These are phyloP conservation scores for Alethe castanea DNA, from an alignment of 2,113 vertebrate species.

Conservation along the genomic window DNA sequence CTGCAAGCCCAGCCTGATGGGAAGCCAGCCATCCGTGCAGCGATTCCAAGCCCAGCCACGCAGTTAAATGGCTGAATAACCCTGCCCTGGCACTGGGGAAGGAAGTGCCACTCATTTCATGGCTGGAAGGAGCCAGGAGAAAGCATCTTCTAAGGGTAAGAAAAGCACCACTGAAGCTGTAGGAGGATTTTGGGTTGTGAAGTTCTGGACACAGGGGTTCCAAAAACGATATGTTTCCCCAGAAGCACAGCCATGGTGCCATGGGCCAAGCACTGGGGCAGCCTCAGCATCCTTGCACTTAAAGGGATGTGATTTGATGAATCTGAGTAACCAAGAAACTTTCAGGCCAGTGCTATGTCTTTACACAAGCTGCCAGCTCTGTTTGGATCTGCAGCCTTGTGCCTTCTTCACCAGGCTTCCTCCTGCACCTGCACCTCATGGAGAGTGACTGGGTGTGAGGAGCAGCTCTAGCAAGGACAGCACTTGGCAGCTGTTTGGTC, in stretches of 20 bases:
- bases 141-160: not conserved
- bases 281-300: not conserved
- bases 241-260: accelerated
- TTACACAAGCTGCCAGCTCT: not conserved
- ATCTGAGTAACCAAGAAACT: not conserved
- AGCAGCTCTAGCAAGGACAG: not conserved
- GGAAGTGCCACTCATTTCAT: not conserved
- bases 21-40: not conserved
- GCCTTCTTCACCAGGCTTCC: not conserved
- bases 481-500: not conserved
- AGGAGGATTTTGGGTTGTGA: not conserved
- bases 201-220: accelerated
- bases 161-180: not conserved
- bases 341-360: not conserved
- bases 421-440: not conserved
- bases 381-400: not conserved
- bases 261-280: accelerated
- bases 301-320: not conserved
- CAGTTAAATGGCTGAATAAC: not conserved
- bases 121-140: not conserved
- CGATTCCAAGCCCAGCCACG: not conserved
- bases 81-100: not conserved
- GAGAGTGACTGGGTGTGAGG: not conserved
- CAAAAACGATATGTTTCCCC: accelerated
- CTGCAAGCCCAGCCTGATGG: not conserved